phyloP scores from a whole-genome alignment of 37 sponge, comb jelly and placozoan species.

The Geodia barretti region DNA sequence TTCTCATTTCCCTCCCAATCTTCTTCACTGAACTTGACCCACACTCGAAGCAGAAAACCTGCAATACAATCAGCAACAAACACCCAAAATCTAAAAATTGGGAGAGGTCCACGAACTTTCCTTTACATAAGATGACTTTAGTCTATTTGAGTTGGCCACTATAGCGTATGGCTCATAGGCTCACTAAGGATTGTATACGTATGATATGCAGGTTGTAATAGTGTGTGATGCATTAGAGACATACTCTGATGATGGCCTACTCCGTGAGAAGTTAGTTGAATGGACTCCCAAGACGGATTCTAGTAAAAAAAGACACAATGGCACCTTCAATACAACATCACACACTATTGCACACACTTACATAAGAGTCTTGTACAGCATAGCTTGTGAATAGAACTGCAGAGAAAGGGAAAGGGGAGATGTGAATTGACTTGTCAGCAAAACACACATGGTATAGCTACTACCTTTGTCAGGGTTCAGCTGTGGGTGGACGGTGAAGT shows the following conservation, averaged over 20 bases:
- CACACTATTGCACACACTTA: conserved; percentile 2
- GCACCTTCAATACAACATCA: not conserved
- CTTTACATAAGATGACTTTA: no score
- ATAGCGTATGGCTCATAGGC: no score
- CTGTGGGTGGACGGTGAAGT: conserved; percentile 40
- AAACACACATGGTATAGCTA: not conserved
- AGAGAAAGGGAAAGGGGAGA: not conserved
- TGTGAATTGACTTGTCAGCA: not conserved
- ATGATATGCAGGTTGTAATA: no score
- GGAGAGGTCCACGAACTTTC: no score
- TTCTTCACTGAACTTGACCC: conserved; percentile 13
- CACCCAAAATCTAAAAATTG: no score
- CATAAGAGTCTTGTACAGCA: conserved; percentile 28
- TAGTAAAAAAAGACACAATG: not conserved
- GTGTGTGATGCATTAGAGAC: no score
- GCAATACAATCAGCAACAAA: not conserved
- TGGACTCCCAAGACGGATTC: conserved; percentile 55
- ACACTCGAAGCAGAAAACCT: conserved; percentile 32
- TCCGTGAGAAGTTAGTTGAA: conserved; percentile 8
- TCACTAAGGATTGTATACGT: no score
- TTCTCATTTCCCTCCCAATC: not conserved
- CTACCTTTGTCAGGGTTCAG: conserved; percentile 29
- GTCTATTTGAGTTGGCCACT: no score
- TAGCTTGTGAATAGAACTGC: conserved; percentile 46
- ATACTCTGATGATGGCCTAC: conserved; percentile 11